Evolutionary conservation across 37 sponge, comb jelly and placozoan species (phyloP).

Genomic region (Oopsacas minuta): DNA sequence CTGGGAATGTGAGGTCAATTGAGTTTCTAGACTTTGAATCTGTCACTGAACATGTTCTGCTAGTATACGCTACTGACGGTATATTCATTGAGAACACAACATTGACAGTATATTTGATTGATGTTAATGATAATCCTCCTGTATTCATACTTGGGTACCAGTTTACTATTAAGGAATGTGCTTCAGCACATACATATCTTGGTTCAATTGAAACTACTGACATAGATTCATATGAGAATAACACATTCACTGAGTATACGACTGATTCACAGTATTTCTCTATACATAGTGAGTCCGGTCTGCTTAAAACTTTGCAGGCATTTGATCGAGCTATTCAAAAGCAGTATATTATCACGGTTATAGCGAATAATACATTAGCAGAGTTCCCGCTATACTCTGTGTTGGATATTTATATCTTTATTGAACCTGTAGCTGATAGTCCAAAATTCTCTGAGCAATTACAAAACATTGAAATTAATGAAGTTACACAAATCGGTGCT

Average conservation of each 20-base stretch:
- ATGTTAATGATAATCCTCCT: neutral
- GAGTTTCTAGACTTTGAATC: neutral
- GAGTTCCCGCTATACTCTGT: neutral
- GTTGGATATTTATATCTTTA: neutral
- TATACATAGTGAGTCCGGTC: neutral
- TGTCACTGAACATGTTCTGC: neutral
- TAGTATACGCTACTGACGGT: neutral
- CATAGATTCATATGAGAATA: neutral
- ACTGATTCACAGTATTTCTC: neutral
- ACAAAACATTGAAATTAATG: neutral
- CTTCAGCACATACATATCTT: conserved; percentile 4
- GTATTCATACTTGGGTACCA: neutral
- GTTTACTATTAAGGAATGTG: neutral
- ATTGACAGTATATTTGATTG: neutral
- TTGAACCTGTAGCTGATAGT: neutral
- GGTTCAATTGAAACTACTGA: neutral
- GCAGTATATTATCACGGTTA: neutral
- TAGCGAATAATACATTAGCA: conserved; percentile 3
- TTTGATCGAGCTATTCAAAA: neutral
- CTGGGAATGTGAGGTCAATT: neutral
- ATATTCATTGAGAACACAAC: neutral
- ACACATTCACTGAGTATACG: neutral
- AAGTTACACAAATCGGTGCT: neutral
- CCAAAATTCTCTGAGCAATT: neutral
- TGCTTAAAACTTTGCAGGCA: neutral